Evolutionary conservation across 2,888 invertebrate genomes (phyloP), one percentile per base, ranked within the genome.

Genomic region (Cheilosia variabilis): DNA sequence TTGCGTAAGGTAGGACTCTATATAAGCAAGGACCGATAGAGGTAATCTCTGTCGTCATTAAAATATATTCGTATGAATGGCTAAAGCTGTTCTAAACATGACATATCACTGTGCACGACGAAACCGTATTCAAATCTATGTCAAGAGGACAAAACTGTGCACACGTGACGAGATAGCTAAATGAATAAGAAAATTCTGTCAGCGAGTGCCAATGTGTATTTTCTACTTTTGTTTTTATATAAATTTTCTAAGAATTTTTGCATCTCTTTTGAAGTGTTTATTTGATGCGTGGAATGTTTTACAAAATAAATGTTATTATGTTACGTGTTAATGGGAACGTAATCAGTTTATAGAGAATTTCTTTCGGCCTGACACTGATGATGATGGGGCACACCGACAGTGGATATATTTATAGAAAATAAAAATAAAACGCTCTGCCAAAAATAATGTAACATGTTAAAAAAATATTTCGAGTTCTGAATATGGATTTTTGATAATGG

Each of bases 81-180:
- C n/a, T 7, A 19, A 19, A 55, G 34, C 58, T 65, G 57, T 27
- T n/a, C 24, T 47, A 22, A 19, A 57, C 47, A 34, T 57, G 37
- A 55, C 5, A 62, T 52, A 72, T 34, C 34, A 34, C 37, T 45
- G 34, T 31, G 57, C n/a, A n/a, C 53, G 37, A 69, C 9, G 73
- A 43, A 24, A 66, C 43, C 58, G 41, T 65, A 72, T 65, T 78
- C 47, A 55, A 73, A 83, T 79, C 22, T 83, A 52, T 83, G 83
- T 83, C 83, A 83, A 83, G 83, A 73, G 57, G 68, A 83, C 52
- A 37, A 34, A 22, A 75, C 47, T 55, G 13, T 37, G 19, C 22
- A 63, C 62, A 63, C 69, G 76, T 81, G 81, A 76, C 81, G 76
- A 50, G 10, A 47, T 43, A 6, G 60, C 31, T 24, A 3, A 22